Evolutionary conservation across 2,113 vertebrate genomes (phyloP).

Genomic region (Alectura lathami): DNA sequence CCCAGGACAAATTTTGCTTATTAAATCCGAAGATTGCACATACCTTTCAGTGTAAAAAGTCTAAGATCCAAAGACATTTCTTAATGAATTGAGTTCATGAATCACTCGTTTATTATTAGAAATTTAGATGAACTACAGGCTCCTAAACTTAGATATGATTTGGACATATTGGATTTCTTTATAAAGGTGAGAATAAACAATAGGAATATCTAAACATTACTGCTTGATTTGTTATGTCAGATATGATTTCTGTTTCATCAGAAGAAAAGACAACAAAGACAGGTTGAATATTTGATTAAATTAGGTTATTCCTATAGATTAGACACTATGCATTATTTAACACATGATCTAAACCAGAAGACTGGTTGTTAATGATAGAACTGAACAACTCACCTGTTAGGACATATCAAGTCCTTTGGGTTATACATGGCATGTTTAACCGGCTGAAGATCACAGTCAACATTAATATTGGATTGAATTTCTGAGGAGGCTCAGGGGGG

Average conservation of each 20-base stretch:
- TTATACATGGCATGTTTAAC: neutral
- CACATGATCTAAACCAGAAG: neutral
- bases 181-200: neutral
- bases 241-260: neutral
- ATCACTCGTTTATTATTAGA: neutral
- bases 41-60: neutral
- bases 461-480: neutral
- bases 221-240: neutral
- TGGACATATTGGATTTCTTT: neutral
- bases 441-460: neutral
- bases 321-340: neutral
- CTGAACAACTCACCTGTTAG: neutral
- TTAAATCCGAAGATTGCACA: neutral
- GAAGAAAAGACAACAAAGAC: neutral
- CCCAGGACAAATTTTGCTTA: neutral
- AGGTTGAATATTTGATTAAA: neutral
- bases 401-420: neutral
- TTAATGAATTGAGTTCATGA: neutral
- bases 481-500: neutral
- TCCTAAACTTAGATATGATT: accelerated
- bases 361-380: neutral
- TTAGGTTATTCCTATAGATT: neutral
- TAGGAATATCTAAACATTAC: neutral
- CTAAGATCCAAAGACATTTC: neutral
- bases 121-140: neutral